Percentiles rank a stretch among this genome's conserved stretches.
Conservation (phyloP, 1,140 invertebrate species). For the Drosophila athabasca region DNA sequence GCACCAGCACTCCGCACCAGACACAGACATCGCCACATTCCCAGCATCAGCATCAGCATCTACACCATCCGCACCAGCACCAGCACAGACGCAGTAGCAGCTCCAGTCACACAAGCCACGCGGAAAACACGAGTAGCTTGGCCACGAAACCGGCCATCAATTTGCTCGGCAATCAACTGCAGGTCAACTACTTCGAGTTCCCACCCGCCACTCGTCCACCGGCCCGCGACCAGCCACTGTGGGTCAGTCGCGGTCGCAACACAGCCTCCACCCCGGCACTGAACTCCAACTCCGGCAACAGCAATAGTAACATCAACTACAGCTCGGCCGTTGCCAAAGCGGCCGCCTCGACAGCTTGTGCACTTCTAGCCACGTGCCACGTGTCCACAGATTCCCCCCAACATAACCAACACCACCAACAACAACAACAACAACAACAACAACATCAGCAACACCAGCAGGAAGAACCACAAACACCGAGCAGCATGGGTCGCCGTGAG, state of each 20-base stretch:
- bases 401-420: conserved; percentile 33
- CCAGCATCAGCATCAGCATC: conserved; percentile 40
- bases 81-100: conserved; percentile 50
- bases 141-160: conserved; percentile 69
- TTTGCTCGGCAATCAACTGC: conserved; percentile 74
- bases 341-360: conserved; percentile 67
- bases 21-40: conserved; percentile 34
- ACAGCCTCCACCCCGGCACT: conserved; percentile 74
- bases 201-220: conserved; percentile 48
- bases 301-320: conserved; percentile 26
- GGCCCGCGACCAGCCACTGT: conserved; percentile 39
- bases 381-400: conserved; percentile 52
- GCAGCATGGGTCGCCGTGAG: conserved; percentile 79
- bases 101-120: conserved; percentile 48
- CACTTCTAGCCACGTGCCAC: conserved; percentile 74
- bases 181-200: conserved; percentile 79
- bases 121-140: conserved; percentile 51
- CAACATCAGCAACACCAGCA: conserved; percentile 18
- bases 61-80: conserved; percentile 34
- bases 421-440: conserved; percentile 38
- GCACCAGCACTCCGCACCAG: conserved; percentile 52
- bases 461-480: conserved; percentile 44
- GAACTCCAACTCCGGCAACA: conserved; percentile 15
- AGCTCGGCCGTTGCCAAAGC: conserved; percentile 68
- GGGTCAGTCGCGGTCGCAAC: conserved; percentile 40